Evolutionary conservation across 1,140 invertebrate species (phyloP), one percentile per base, ranked within the genome.

Genomic region (Copidosoma floridanum): DNA sequence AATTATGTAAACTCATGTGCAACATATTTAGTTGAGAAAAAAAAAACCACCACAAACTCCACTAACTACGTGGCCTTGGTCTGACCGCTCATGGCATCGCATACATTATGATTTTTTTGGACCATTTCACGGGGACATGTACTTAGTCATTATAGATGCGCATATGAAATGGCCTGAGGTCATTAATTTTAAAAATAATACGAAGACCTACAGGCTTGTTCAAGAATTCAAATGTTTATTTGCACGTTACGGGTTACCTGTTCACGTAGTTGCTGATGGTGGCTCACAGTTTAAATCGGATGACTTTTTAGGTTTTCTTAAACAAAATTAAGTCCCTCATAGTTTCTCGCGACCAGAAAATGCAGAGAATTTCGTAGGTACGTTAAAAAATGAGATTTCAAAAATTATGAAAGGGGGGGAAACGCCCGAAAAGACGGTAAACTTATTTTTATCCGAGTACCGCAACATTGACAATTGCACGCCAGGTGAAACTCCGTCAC

Each of bases 361-460:
- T 54, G 71, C 74, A 0, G 71, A 75, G 57, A 66, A 74, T 24
- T 68, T 71, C 58, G 66, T 73, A 0, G 67, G 66, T 50, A 68
- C 65, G 20, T 69, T 76, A 44, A 75, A 74, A 64, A 50, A 61
- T 54, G 72, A 69, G 67, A 65, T 67, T n/a, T n/a, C n/a, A n/a
- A n/a, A n/a, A n/a, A n/a, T n/a, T n/a, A n/a, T n/a, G n/a, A n/a
- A n/a, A n/a, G n/a, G n/a, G n/a, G n/a, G n/a, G n/a, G n/a, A n/a
- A n/a, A n/a, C n/a, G n/a, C n/a, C n/a, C n/a, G n/a, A n/a, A n/a
- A n/a, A n/a, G n/a, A n/a, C n/a, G n/a, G n/a, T n/a, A n/a, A n/a
- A n/a, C n/a, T n/a, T n/a, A n/a, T n/a, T n/a, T n/a, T n/a, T n/a
- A n/a, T n/a, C n/a, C n/a, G n/a, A n/a, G n/a, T n/a, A n/a, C n/a